Evolutionary conservation across 2,888 invertebrate species (phyloP).

Genomic region (Amblyteles armatorius): DNA sequence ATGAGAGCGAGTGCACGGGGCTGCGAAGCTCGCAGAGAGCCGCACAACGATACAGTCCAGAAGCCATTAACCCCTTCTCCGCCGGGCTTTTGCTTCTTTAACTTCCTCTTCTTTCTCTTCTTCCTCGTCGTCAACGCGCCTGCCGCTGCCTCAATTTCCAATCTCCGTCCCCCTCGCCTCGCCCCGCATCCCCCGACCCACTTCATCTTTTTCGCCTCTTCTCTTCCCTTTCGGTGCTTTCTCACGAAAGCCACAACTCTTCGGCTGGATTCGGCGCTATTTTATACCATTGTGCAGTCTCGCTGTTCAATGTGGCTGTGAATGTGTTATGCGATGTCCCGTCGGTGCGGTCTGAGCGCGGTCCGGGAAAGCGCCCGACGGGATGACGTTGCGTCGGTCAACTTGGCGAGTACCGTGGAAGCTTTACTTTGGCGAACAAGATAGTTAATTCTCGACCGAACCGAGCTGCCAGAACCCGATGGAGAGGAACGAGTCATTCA

Average conservation of each 20-base stretch:
- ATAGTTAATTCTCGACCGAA: slow-evolving; percentile 34
- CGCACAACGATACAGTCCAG: slow-evolving; percentile 43
- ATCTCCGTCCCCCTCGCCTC: slow-evolving; percentile 35
- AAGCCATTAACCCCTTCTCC: slow-evolving; percentile 67
- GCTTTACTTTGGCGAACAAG: slow-evolving; percentile 13
- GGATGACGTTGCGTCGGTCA: slow-evolving; percentile 10
- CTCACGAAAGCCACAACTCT: slow-evolving; percentile 20
- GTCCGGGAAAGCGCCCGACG: neutral
- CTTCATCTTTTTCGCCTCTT: slow-evolving; percentile 39
- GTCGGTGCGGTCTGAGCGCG: neutral
- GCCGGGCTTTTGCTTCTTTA: slow-evolving; percentile 39
- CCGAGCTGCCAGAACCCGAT: slow-evolving; percentile 3
- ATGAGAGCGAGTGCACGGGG: slow-evolving; percentile 13
- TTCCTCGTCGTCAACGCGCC: slow-evolving; percentile 14
- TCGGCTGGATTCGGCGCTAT: neutral
- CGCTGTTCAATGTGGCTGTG: neutral
- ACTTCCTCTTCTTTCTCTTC: slow-evolving; percentile 51
- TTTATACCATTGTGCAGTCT: neutral
- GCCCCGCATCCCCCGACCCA: neutral
- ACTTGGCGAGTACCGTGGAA: neutral
- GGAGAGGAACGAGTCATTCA: slow-evolving; percentile 31
- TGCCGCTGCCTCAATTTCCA: slow-evolving; percentile 49
- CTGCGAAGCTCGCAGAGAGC: slow-evolving; percentile 36
- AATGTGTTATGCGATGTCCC: neutral
- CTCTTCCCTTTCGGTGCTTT: slow-evolving; percentile 8